Base-by-base conservation (phyloP, 2,888 invertebrate genomes). In the Tachystola acroxantha region DNA sequence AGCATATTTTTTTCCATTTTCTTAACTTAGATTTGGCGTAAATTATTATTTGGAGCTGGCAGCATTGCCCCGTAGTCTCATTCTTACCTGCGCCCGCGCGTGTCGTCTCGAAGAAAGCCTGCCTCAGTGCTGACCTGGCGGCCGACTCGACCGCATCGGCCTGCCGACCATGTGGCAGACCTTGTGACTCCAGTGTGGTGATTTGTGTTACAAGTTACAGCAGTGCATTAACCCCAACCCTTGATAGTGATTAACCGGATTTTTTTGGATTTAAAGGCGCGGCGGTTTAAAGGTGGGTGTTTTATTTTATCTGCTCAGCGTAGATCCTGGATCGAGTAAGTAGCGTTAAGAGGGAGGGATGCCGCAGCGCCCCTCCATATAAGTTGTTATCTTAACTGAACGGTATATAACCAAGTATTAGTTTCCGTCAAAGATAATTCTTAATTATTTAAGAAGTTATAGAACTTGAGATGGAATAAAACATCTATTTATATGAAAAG, bases 241-340 rank as follows among this genome's bases (percentile, higher is more conserved):
- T 71, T 82, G 74, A 81, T 80, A 81, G 84, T 84, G 84, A 64
- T 67, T 73, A 79, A 80, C 81, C 76, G 84, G 84, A 84, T 81
- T 78, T 50, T 59, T 54, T 57, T 58, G 57, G 51, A 64, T 64
- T 64, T 64, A 63, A 71, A 72, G 79, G 75, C 69, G 70, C 65
- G 74, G 75, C 73, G 71, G 70, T 59, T 54, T 70, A 66, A 76
- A 84, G 84, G 84, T 84, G 65, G 62, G 76, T 74, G 39, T 31
- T 48, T 30, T 12, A 10, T 37, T 45, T 42, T 48, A 43, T 48
- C 38, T 49, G 47, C 40, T 35, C 26, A 34, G 48, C 44, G 26
- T 39, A 31, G 36, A 36, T 34, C 31, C 29, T 39, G 27, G 32
- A 36, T 24, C 34, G 33, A 13, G 34, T 32, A 14, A 39, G 36